A percentile compares a stretch with the other conserved stretches of the same genome.
phyloP scores from a whole-genome alignment of 1,140 invertebrate genomes.

The Parapsyche elsis region DNA sequence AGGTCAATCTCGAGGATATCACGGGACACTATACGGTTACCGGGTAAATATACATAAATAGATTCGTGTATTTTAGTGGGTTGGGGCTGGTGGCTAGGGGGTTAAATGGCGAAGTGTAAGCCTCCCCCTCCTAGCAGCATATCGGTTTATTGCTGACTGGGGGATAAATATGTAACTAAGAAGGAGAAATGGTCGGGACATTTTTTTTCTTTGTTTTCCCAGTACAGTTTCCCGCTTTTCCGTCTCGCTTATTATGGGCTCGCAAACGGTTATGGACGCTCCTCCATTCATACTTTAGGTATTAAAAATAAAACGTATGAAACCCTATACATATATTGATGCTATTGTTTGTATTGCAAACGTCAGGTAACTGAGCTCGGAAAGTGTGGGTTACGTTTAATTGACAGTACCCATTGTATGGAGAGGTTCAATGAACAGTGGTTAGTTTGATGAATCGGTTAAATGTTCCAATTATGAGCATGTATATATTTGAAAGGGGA shows the following conservation, averaged over 20 bases:
- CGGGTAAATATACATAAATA: conserved; percentile 30
- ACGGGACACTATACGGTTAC: not conserved
- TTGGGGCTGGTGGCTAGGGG: not conserved
- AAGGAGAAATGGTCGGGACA: conserved; percentile 42
- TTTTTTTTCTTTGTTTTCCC: conserved; percentile 39
- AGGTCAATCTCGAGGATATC: not conserved
- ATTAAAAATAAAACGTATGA: no score
- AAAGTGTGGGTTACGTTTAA: no score
- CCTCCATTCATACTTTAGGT: no score
- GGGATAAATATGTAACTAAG: conserved; percentile 49
- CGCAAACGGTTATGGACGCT: not conserved
- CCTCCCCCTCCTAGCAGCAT: conserved; percentile 8
- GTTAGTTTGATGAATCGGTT: no score
- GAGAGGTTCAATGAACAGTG: no score
- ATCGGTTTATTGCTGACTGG: conserved; percentile 45
- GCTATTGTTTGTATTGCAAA: no score
- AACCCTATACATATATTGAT: no score
- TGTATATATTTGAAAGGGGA: no score
- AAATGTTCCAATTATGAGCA: no score
- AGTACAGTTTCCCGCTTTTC: not conserved
- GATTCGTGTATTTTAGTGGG: not conserved
- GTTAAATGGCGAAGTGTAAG: conserved; percentile 40
- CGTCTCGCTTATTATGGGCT: not conserved
- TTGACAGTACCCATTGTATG: no score
- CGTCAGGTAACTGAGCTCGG: no score